Percentiles rank a stretch among this genome's conserved stretches.
These are phyloP conservation scores for Phasia obesa DNA, from an alignment of 2,888 invertebrate species.

Conservation along the genomic window DNA sequence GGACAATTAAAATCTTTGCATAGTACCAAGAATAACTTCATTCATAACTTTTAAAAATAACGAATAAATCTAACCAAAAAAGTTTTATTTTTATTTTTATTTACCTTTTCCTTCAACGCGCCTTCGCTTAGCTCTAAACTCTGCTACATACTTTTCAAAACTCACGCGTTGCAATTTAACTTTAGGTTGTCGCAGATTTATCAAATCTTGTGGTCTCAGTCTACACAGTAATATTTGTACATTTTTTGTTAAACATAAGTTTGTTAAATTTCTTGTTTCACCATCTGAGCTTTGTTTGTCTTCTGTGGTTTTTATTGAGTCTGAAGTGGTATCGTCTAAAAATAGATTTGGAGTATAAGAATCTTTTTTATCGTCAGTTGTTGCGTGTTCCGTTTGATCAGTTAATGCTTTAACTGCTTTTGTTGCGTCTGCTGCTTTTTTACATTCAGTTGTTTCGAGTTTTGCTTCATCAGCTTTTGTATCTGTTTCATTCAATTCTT, in stretches of 20 bases:
- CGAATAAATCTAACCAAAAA: too few species aligned
- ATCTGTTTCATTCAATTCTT: not conserved
- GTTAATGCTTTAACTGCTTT: too few species aligned
- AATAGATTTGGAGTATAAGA: not conserved
- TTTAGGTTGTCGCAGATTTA: constrained; percentile 69
- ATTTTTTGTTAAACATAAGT: constrained; percentile 37
- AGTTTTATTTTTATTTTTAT: not conserved
- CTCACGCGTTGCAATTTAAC: constrained; percentile 65
- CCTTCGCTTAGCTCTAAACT: constrained; percentile 47
- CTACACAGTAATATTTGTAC: constrained; percentile 39
- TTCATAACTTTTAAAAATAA: too few species aligned
- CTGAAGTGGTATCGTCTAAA: not conserved
- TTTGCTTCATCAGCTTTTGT: not conserved
- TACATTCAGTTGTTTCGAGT: not conserved
- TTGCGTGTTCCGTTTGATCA: not conserved
- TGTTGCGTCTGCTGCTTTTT: not conserved
- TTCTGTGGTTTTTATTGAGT: constrained; percentile 14
- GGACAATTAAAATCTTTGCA: too few species aligned
- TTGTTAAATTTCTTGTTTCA: constrained; percentile 38
- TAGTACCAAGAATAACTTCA: too few species aligned
- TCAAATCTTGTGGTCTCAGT: constrained; percentile 59
- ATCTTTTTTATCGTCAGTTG: not conserved
- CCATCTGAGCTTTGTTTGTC: constrained; percentile 18
- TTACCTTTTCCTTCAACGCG: constrained; percentile 58
- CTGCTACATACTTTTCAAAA: constrained; percentile 23